phyloP scores from a whole-genome alignment of 2,113 vertebrate genomes.

The Bambusicola thoracicus region DNA sequence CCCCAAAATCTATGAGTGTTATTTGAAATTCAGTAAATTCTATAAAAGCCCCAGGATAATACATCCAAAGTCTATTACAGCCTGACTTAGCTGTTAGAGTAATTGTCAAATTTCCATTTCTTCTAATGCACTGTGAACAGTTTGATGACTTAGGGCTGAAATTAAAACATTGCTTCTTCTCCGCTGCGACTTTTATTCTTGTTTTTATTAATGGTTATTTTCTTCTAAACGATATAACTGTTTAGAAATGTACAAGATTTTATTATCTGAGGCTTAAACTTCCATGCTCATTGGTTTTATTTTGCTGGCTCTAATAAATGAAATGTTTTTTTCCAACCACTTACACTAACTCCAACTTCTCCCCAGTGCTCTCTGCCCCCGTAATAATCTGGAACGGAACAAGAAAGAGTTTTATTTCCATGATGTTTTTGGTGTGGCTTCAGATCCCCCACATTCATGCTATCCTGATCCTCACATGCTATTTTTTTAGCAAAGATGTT shows the following conservation, averaged over 20 bases:
- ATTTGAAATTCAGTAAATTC: neutral
- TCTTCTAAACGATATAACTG: neutral
- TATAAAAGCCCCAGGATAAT: neutral
- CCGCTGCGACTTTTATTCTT: neutral
- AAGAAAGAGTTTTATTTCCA: neutral
- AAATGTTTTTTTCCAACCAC: neutral
- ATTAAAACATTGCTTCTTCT: neutral
- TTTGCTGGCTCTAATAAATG: neutral
- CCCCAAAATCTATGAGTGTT: rapidly evolving
- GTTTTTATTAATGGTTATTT: neutral
- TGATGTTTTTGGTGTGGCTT: neutral
- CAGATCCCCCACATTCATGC: neutral
- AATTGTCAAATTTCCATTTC: neutral
- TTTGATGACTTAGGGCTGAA: neutral
- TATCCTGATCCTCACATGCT: neutral
- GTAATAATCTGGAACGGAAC: neutral
- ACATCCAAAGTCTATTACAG: neutral
- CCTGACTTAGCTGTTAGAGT: neutral
- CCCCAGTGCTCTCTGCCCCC: neutral
- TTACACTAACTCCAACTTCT: rapidly evolving
- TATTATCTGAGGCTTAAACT: neutral
- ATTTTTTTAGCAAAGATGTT: neutral
- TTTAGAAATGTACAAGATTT: neutral
- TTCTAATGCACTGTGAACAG: neutral
- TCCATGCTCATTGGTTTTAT: neutral